Percentiles rank a stretch among this genome's conserved stretches.
Conservation (phyloP, 2,888 invertebrate genomes). For the Xestia xanthographa region DNA sequence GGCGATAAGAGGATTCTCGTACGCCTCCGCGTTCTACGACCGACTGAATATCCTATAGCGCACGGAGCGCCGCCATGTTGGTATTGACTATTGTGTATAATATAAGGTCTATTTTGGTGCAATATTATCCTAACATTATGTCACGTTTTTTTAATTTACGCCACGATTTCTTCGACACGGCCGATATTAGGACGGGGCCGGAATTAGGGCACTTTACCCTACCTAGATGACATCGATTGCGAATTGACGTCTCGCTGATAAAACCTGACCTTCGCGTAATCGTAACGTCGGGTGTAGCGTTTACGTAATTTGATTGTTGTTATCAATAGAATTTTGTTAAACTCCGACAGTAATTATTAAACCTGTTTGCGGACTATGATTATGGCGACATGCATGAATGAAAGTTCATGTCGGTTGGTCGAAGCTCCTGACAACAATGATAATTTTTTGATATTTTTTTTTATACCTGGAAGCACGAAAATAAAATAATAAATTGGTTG, state of each 20-base stretch:
- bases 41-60: no score
- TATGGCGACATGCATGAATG: neutral
- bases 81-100: no score
- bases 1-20: no score
- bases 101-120: no score
- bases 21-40: no score
- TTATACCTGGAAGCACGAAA: neutral
- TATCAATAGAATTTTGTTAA: slow-evolving; percentile 37
- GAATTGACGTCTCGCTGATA: slow-evolving; percentile 38
- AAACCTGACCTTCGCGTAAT: slow-evolving; percentile 48
- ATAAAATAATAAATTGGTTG: neutral
- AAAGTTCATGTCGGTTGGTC: neutral
- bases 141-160: no score
- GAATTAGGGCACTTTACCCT: no score
- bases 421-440: neutral
- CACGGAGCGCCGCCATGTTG: no score
- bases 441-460: neutral
- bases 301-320: slow-evolving; percentile 15
- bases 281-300: slow-evolving; percentile 20
- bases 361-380: neutral
- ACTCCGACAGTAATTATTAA: slow-evolving; percentile 9
- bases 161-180: no score
- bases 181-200: no score
- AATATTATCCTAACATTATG: no score
- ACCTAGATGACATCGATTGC: slow-evolving; percentile 48